phyloP scores from a whole-genome alignment of 2,113 vertebrate genomes.

The Eolophus roseicapilla region DNA sequence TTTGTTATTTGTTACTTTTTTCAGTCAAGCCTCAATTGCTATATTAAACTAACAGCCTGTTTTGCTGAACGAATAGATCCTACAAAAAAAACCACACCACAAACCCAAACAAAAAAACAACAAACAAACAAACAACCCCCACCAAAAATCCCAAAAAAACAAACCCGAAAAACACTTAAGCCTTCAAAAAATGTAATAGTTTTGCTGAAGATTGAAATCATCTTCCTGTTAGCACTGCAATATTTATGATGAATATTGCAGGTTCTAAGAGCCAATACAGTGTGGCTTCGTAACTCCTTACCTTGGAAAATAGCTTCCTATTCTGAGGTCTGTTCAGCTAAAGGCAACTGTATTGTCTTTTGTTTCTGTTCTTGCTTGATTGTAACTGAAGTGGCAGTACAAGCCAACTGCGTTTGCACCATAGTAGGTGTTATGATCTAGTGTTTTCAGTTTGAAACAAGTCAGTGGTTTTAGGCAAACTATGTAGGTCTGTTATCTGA shows the following conservation, averaged over 20 bases:
- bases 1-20: background rate
- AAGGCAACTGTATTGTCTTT: background rate
- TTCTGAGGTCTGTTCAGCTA: background rate
- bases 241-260: background rate
- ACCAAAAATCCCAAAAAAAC: rapidly evolving
- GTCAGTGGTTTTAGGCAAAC: background rate
- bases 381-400: background rate
- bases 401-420: background rate
- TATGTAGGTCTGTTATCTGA: background rate
- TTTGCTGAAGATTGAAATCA: background rate
- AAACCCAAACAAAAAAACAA: no score
- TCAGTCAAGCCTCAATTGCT: background rate
- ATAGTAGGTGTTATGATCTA: background rate
- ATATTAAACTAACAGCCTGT: background rate
- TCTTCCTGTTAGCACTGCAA: background rate
- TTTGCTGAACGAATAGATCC: background rate
- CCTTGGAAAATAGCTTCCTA: background rate
- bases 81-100: background rate
- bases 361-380: background rate
- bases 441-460: background rate
- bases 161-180: rapidly evolving
- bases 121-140: background rate
- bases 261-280: background rate
- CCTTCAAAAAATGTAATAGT: background rate
- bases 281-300: background rate